phyloP scores from a whole-genome alignment of 2,113 vertebrate genomes.

The Dendropsophus ebraccatus region DNA sequence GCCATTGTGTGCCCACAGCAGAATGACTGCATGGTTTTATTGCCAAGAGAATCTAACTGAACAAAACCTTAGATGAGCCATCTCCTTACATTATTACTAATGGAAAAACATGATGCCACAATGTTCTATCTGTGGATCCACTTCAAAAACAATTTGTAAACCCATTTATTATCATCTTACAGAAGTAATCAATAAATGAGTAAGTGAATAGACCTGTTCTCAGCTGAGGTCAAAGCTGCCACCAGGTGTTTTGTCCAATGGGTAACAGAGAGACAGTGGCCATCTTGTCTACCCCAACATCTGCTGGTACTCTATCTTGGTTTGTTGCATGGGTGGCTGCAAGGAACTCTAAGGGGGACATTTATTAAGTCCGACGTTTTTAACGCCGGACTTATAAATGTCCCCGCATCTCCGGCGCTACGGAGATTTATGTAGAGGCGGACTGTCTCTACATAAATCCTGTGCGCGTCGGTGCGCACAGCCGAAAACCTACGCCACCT shows the following conservation, averaged over 20 bases:
- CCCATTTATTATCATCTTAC: not conserved
- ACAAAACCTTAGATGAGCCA: not conserved
- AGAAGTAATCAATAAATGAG: not conserved
- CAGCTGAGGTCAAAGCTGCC: not conserved
- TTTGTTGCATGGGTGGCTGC: too few relatives aligned
- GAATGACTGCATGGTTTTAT: not conserved
- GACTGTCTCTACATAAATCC: too few relatives aligned
- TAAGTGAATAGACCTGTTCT: not conserved
- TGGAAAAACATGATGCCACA: not conserved
- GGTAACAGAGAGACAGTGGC: not conserved
- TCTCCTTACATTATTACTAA: constrained; percentile 1
- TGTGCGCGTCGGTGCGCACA: too few relatives aligned
- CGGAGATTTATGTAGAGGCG: too few relatives aligned
- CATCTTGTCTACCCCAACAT: too few relatives aligned
- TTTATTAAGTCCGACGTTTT: too few relatives aligned
- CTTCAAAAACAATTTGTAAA: not conserved
- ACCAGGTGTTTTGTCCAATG: not conserved
- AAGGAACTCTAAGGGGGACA: too few relatives aligned
- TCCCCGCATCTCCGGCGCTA: too few relatives aligned
- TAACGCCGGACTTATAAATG: too few relatives aligned
- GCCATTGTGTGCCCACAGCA: constrained; percentile 26
- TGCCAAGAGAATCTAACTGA: constrained; percentile 15
- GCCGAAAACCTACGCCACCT: too few relatives aligned
- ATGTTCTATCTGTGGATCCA: not conserved
- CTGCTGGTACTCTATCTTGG: too few relatives aligned